Evolutionary conservation across 2,888 invertebrate genomes (phyloP).

Genomic region (Pheosia tremula): DNA sequence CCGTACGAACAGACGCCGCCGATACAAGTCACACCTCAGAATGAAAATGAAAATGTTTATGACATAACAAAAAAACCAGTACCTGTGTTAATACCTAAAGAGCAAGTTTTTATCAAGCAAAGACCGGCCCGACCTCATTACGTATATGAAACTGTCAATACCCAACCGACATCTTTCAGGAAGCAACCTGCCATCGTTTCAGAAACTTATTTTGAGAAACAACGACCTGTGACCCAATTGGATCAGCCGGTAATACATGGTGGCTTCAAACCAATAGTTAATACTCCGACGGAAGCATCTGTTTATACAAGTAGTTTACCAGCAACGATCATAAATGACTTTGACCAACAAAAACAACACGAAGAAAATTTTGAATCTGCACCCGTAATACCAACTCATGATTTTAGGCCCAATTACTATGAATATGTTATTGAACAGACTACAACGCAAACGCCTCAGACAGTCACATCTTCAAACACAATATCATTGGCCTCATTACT

Average conservation of each 20-base stretch:
- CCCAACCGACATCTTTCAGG: slow-evolving; percentile 47
- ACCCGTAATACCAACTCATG: slow-evolving; percentile 38
- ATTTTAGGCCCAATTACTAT: slow-evolving; percentile 58
- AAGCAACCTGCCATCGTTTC: slow-evolving; percentile 65
- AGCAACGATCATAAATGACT: slow-evolving; percentile 35
- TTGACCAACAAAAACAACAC: slow-evolving; percentile 49
- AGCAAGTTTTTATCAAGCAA: slow-evolving; percentile 62
- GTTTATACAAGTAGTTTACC: slow-evolving; percentile 47
- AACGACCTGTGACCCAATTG: slow-evolving; percentile 43
- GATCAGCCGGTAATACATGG: slow-evolving; percentile 63
- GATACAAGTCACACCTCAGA: slow-evolving; percentile 43
- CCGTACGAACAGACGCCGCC: slow-evolving; percentile 81
- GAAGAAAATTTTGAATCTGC: slow-evolving; percentile 42
- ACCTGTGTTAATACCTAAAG: slow-evolving; percentile 53
- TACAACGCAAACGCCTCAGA: slow-evolving; percentile 40
- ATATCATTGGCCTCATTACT: slow-evolving; percentile 82
- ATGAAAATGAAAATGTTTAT: slow-evolving; percentile 50
- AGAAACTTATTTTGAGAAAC: slow-evolving; percentile 73
- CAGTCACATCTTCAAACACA: slow-evolving; percentile 47
- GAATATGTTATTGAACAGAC: slow-evolving; percentile 60
- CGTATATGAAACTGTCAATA: slow-evolving; percentile 53
- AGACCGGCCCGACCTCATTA: slow-evolving; percentile 62
- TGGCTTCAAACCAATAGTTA: slow-evolving; percentile 71
- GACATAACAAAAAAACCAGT: slow-evolving; percentile 52
- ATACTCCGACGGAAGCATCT: slow-evolving; percentile 48